A percentile compares a stretch with the other conserved stretches of the same genome.
These are phyloP conservation scores for Malurus splendens DNA, from an alignment of 2,797 vertebrate genomes.

Conservation along the genomic window DNA sequence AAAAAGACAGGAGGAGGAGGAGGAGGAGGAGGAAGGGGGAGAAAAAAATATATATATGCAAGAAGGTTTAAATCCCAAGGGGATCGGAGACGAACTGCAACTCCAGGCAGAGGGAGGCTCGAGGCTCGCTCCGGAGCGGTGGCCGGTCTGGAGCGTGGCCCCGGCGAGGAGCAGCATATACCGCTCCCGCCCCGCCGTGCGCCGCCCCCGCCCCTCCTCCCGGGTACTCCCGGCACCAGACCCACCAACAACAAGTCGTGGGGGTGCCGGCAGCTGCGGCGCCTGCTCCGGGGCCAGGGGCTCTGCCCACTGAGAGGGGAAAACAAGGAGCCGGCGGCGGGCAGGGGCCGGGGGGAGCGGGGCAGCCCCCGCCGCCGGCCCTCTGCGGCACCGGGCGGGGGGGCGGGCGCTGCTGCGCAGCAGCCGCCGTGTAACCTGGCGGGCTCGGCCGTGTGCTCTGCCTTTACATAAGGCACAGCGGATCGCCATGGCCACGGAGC, in stretches of 20 bases:
- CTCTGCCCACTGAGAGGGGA: neutral
- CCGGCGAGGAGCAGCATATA: conserved; percentile 64
- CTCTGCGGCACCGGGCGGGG: conserved; percentile 33
- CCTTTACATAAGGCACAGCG: neutral
- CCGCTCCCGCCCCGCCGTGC: conserved; percentile 42
- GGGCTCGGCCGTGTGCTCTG: conserved; percentile 25
- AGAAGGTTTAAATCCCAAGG: conserved; percentile 44
- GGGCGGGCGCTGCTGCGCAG: neutral
- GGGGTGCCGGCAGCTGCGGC: conserved; percentile 27
- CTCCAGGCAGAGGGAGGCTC: neutral
- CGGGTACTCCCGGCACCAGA: conserved; percentile 31
- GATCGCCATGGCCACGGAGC: conserved; percentile 6
- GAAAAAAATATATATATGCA: neutral
- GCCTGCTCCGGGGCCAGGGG: conserved; percentile 6
- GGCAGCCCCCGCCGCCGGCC: neutral
- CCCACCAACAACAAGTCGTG: conserved; percentile 21
- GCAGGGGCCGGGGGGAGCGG: neutral
- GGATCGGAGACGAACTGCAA: conserved; percentile 42
- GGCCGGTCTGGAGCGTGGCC: conserved; percentile 29
- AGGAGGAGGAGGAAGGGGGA: neutral
- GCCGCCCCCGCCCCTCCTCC: conserved; percentile 47
- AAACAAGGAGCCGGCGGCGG: neutral
- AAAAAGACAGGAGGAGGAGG: neutral
- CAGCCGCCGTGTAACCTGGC: neutral
- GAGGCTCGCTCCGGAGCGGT: neutral